Evolutionary conservation across 2,888 invertebrate species (phyloP).

Genomic region (Chalcis sispes): DNA sequence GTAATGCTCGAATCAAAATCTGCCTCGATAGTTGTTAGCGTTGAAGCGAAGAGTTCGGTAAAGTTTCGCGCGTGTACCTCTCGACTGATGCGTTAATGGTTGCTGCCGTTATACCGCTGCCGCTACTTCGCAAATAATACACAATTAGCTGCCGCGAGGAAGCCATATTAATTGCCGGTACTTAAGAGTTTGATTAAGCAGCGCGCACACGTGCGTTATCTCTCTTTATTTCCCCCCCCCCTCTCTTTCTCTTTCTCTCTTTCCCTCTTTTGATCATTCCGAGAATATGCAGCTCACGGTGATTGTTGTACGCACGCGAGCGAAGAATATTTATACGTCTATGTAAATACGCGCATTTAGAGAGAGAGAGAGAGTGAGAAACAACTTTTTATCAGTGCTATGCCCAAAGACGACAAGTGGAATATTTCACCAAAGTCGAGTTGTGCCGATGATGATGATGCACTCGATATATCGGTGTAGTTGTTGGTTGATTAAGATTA

Average conservation of each 20-base stretch:
- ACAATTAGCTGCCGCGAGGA: conserved; percentile 59
- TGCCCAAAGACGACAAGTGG: no score
- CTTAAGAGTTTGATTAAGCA: conserved; percentile 75
- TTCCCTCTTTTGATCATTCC: no score
- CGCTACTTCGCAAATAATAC: not conserved
- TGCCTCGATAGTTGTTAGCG: not conserved
- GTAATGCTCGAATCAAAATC: not conserved
- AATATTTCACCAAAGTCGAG: no score
- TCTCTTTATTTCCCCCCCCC: not conserved
- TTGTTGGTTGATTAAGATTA: no score
- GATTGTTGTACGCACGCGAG: no score
- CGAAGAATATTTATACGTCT: no score
- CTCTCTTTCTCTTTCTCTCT: conserved; percentile 7
- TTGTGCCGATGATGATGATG: no score
- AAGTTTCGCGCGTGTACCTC: not conserved
- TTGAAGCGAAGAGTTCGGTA: not conserved
- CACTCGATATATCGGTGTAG: no score
- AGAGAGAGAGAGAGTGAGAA: no score
- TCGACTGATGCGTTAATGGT: not conserved
- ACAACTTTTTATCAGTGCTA: no score
- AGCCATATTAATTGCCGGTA: conserved; percentile 74
- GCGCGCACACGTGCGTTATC: conserved; percentile 66
- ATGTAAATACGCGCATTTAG: no score
- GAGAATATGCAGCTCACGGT: no score
- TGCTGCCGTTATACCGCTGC: not conserved